Conservation (phyloP, 2,888 invertebrate genomes). For the Caenorhabditis wallacei region DNA sequence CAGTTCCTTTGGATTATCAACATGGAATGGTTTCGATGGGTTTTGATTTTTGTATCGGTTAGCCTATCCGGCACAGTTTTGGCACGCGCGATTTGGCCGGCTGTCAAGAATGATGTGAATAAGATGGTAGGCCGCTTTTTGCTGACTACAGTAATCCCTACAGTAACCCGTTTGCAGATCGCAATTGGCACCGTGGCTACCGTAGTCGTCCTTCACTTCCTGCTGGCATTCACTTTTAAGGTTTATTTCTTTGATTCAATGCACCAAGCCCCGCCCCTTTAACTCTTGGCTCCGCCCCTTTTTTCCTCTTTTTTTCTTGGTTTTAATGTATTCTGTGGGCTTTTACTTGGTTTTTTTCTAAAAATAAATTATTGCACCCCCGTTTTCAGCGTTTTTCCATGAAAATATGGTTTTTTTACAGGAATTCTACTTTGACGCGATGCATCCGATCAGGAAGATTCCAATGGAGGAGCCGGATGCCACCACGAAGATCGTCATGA, state of each 20-base stretch:
- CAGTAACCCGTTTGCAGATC: conserved; percentile 84
- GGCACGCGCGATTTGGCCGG: conserved; percentile 90
- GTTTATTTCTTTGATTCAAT: conserved; percentile 79
- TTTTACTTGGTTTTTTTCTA: conserved; percentile 12
- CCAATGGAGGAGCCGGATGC: conserved; percentile 16
- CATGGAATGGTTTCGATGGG: conserved; percentile 91
- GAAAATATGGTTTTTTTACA: conserved; percentile 40
- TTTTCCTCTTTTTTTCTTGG: background rate
- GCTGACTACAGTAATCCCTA: no score
- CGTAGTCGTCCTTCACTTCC: conserved; percentile 89
- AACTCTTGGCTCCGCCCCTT: background rate
- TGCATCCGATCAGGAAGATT: conserved; percentile 56
- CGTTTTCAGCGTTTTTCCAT: background rate
- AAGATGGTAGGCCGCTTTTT: conserved; percentile 82
- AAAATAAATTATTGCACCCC: conserved; percentile 26
- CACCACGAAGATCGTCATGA: background rate
- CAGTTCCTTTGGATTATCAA: conserved; percentile 91
- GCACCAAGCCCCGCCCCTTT: conserved; percentile 6
- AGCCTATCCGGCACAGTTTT: conserved; percentile 92
- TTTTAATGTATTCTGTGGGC: conserved; percentile 2
- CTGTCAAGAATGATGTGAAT: conserved; percentile 86
- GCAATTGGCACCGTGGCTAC: conserved; percentile 87
- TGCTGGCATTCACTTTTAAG: conserved; percentile 93
- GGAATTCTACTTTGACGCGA: conserved; percentile 78
- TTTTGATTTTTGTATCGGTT: conserved; percentile 90